Percentiles rank a stretch among this genome's conserved stretches.
Conservation (phyloP, 64 coral and sea anemone species). For the Catalaphyllia jardinei region DNA sequence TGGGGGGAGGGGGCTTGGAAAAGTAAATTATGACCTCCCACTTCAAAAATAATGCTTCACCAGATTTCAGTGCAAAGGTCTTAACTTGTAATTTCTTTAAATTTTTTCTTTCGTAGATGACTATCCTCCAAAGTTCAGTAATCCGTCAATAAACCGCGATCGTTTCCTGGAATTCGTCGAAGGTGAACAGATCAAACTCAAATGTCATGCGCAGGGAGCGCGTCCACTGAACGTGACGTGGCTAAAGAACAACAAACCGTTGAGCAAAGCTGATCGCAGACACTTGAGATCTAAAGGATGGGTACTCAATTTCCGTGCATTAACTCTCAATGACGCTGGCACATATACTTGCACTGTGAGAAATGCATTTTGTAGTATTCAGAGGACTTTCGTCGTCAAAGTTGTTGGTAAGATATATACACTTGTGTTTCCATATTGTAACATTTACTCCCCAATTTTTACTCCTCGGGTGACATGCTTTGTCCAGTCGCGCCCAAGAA, state of each 20-base stretch:
- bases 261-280: not conserved
- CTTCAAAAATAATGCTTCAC: too few species aligned
- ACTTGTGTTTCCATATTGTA: not conserved
- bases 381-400: constrained; percentile 37
- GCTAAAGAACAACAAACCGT: not conserved
- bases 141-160: not conserved
- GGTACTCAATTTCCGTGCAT: constrained; percentile 12
- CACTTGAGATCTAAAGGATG: not conserved
- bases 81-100: too few species aligned
- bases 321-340: constrained; percentile 16
- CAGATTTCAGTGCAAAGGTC: too few species aligned
- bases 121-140: constrained; percentile 12
- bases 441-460: too few species aligned
- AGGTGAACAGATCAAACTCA: constrained; percentile 39
- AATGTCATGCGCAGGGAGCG: constrained; percentile 25
- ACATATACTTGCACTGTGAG: constrained; percentile 33
- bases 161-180: constrained; percentile 11
- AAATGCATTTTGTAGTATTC: constrained; percentile 39
- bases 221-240: constrained; percentile 7
- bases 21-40: too few species aligned
- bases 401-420: constrained; percentile 41
- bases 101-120: not conserved
- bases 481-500: too few species aligned
- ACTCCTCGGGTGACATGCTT: too few species aligned
- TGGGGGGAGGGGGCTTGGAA: too few species aligned